Evolutionary conservation across 1,140 invertebrate genomes (phyloP).

Genomic region (Drosophila leontia): DNA sequence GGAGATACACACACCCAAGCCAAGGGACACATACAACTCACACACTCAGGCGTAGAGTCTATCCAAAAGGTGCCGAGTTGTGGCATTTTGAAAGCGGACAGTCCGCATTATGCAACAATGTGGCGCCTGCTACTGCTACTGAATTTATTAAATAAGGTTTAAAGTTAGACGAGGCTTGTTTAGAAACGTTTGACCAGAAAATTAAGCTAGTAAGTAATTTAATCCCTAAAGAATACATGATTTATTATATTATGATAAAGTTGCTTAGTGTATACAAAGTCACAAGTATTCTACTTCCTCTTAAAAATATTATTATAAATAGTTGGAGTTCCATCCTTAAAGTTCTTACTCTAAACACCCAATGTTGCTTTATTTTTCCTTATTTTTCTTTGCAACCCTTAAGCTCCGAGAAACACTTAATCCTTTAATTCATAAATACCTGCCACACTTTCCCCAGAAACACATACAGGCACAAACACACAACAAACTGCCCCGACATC

Average conservation of each 20-base stretch:
- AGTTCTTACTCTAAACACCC: not conserved
- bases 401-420: conserved; percentile 13
- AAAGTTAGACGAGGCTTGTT: conserved; percentile 4
- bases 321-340: not conserved
- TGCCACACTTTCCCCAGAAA: conserved; percentile 13
- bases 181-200: too few relatives aligned
- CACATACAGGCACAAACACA: not conserved
- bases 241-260: not conserved
- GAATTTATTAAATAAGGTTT: conserved; percentile 38
- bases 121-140: conserved; percentile 9
- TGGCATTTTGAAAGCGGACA: conserved; percentile 60
- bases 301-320: not conserved
- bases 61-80: conserved; percentile 66
- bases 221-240: not conserved
- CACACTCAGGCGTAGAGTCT: conserved; percentile 37
- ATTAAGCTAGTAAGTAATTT: too few relatives aligned
- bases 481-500: conserved; percentile 18
- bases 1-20: conserved; percentile 20
- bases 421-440: conserved; percentile 36
- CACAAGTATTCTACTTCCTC: not conserved
- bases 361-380: not conserved
- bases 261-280: too few relatives aligned
- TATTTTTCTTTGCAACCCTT: not conserved
- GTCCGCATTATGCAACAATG: conserved; percentile 54
- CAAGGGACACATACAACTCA: conserved; percentile 13